phyloP scores from a whole-genome alignment of 2,888 invertebrate genomes.

The Lycophotia porphyrea region DNA sequence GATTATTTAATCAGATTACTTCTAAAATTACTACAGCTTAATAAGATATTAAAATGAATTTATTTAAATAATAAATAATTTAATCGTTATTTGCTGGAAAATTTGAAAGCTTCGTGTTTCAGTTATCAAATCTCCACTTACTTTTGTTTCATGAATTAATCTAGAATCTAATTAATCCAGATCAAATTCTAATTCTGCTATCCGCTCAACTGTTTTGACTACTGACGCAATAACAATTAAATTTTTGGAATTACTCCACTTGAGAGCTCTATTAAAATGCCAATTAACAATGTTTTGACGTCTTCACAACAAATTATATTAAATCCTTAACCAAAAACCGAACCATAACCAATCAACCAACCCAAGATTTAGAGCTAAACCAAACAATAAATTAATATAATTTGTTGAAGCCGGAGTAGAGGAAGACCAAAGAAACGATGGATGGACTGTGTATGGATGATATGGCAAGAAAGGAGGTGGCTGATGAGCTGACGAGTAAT shows the following conservation, averaged over 20 bases:
- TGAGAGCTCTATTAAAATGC: neutral
- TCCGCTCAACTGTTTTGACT: slow-evolving; percentile 13
- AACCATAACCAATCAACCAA: too few species aligned
- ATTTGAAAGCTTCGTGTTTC: slow-evolving; percentile 19
- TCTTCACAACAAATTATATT: too few species aligned
- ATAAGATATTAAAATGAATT: slow-evolving; percentile 10
- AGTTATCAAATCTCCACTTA: slow-evolving; percentile 14
- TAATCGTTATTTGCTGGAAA: slow-evolving; percentile 8
- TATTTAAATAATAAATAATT: slow-evolving; percentile 13
- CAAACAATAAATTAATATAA: too few species aligned
- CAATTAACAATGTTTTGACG: neutral
- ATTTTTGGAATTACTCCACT: neutral
- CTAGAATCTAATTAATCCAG: slow-evolving; percentile 20
- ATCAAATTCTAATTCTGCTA: slow-evolving; percentile 27
- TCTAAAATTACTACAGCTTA: neutral
- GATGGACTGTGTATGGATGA: too few species aligned
- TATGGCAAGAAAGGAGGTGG: too few species aligned
- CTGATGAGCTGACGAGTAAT: too few species aligned
- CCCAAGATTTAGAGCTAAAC: too few species aligned
- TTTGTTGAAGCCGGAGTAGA: too few species aligned
- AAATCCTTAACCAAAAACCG: too few species aligned
- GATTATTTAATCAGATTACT: neutral
- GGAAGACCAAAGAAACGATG: too few species aligned
- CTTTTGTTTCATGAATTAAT: slow-evolving; percentile 28
- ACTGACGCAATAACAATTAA: neutral